phyloP scores from a whole-genome alignment of 2,113 vertebrate species.

The Orcinus orca region DNA sequence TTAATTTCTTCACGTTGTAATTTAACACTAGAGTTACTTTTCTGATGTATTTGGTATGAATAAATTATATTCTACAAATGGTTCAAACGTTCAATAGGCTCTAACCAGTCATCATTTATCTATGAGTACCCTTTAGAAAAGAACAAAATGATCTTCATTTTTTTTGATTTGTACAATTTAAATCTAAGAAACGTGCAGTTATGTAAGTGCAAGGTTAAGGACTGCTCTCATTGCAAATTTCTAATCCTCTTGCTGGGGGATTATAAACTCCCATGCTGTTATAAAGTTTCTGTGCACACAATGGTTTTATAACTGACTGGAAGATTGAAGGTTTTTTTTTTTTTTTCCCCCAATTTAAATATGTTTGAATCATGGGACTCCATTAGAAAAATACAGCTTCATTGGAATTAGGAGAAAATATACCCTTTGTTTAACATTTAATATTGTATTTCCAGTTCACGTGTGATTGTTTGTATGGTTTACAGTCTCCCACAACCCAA shows the following conservation, averaged over 20 bases:
- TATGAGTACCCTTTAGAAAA: slow-evolving; percentile 72
- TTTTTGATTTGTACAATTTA: slow-evolving; percentile 64
- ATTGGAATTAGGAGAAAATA: slow-evolving; percentile 58
- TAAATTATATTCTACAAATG: slow-evolving; percentile 70
- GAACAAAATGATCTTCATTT: slow-evolving; percentile 65
- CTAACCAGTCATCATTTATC: slow-evolving; percentile 72
- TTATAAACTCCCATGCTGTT: slow-evolving; percentile 67
- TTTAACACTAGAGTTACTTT: slow-evolving; percentile 47
- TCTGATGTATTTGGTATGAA: slow-evolving; percentile 58
- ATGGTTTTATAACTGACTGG: slow-evolving; percentile 56
- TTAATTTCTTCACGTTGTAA: slow-evolving; percentile 65
- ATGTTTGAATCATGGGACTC: slow-evolving; percentile 51
- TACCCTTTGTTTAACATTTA: slow-evolving; percentile 52
- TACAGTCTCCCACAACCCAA: slow-evolving; percentile 4
- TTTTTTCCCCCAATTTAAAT: slow-evolving; percentile 24
- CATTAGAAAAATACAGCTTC: slow-evolving; percentile 54
- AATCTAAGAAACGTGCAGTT: slow-evolving; percentile 58
- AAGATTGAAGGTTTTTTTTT: slow-evolving; percentile 32
- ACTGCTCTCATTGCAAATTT: slow-evolving; percentile 67
- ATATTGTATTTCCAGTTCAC: slow-evolving; percentile 51
- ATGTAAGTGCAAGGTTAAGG: slow-evolving; percentile 68
- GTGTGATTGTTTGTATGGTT: slow-evolving; percentile 72
- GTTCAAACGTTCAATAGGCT: slow-evolving; percentile 53
- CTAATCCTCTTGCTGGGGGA: slow-evolving; percentile 66
- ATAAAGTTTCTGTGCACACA: slow-evolving; percentile 52